Evolutionary conservation across 2,888 invertebrate genomes (phyloP).

Genomic region (Cryptus armator): DNA sequence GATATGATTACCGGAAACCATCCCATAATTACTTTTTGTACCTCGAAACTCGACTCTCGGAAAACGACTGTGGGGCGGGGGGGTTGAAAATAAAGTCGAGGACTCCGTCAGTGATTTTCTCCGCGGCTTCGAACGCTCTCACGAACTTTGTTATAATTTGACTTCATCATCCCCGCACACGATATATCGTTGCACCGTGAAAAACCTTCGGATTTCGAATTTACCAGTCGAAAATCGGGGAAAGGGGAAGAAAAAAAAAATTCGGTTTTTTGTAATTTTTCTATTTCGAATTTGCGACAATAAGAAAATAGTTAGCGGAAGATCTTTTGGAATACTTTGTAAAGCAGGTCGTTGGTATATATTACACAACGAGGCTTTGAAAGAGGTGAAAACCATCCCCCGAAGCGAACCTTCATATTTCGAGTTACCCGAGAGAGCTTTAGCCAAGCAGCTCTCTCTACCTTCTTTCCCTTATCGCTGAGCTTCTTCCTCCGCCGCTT

Average conservation of each 20-base stretch:
- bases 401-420: conserved; percentile 58
- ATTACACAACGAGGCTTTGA: conserved; percentile 21
- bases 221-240: too few relatives aligned
- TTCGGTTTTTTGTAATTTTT: too few relatives aligned
- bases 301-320: neutral
- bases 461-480: conserved; percentile 56
- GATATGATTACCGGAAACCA: conserved; percentile 85
- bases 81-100: conserved; percentile 32
- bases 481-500: conserved; percentile 59
- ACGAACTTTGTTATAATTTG: neutral
- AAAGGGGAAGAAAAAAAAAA: too few relatives aligned
- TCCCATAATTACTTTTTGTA: conserved; percentile 85
- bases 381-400: conserved; percentile 55
- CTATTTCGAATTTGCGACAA: neutral
- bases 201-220: too few relatives aligned
- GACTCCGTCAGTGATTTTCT: conserved; percentile 33
- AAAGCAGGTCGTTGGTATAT: neutral
- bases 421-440: conserved; percentile 60
- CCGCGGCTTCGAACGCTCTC: neutral
- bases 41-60: conserved; percentile 74
- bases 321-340: conserved; percentile 12
- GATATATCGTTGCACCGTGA: neutral
- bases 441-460: conserved; percentile 37
- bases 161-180: neutral
- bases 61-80: conserved; percentile 53